Conservation (phyloP, 2,797 vertebrate genomes). For the Galago senegalensis region DNA sequence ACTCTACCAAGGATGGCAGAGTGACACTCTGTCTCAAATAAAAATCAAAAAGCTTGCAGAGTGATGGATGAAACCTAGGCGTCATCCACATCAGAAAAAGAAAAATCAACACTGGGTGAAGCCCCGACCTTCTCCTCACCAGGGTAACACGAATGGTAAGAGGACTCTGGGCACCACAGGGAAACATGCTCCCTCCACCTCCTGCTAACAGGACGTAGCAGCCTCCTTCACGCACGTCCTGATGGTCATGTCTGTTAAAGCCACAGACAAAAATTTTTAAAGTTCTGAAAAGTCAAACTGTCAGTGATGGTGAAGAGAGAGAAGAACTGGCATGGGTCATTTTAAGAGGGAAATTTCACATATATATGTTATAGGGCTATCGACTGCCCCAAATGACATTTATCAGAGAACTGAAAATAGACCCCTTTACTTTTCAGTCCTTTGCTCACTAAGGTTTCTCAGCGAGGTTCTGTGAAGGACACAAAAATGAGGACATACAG, state of each 20-base stretch:
- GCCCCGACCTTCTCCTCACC: fast-evolving
- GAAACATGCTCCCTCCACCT: not conserved
- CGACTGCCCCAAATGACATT: not conserved
- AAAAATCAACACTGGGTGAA: not conserved
- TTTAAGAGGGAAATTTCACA: not conserved
- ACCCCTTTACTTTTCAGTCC: not conserved
- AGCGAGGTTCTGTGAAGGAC: not conserved
- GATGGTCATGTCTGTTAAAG: not conserved
- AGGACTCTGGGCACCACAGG: too few relatives aligned
- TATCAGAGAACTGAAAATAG: not conserved
- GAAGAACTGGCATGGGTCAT: not conserved
- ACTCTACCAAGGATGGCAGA: too few relatives aligned
- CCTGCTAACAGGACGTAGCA: not conserved
- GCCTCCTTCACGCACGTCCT: not conserved
- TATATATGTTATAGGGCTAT: not conserved
- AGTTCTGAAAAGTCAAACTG: not conserved
- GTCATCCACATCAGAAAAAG: not conserved
- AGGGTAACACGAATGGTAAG: not conserved
- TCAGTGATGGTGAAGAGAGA: not conserved
- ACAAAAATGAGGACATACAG: not conserved
- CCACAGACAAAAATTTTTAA: not conserved
- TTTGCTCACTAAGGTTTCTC: not conserved
- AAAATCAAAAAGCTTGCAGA: not conserved
- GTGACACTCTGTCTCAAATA: too few relatives aligned
- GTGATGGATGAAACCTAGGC: not conserved